Conservation (phyloP, 2,888 invertebrate species). For the Mesoligia furuncula region DNA sequence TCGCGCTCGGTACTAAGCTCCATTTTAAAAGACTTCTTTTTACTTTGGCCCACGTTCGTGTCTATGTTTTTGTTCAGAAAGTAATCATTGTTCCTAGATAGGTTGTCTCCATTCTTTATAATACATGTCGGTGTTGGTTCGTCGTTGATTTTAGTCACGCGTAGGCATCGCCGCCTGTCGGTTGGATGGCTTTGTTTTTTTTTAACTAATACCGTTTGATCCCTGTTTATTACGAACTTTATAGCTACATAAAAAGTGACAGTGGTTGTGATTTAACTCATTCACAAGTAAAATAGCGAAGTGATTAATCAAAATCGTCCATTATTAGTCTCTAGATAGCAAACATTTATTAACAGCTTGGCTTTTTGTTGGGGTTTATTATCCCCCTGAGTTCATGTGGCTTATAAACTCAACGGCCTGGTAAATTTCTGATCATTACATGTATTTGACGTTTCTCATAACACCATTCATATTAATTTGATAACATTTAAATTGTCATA, state of each 20-base stretch:
- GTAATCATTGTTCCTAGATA: conserved; percentile 70
- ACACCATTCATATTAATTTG: conserved; percentile 39
- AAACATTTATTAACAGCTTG: conserved; percentile 28
- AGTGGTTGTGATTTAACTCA: conserved; percentile 45
- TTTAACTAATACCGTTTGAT: conserved; percentile 61
- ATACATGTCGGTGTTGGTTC: conserved; percentile 73
- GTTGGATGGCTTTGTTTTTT: conserved; percentile 75
- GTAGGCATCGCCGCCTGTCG: conserved; percentile 81
- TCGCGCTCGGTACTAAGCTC: conserved; percentile 17
- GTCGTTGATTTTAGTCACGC: conserved; percentile 84
- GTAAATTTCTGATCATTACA: conserved; percentile 11
- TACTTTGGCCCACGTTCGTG: conserved; percentile 44
- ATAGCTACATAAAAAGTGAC: conserved; percentile 40
- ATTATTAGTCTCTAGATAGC: conserved; percentile 19
- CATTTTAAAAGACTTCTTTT: conserved; percentile 54
- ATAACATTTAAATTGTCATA: conserved; percentile 43
- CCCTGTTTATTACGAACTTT: conserved; percentile 25
- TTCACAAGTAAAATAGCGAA: conserved; percentile 20
- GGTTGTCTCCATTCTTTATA: conserved; percentile 74
- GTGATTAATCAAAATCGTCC: conserved; percentile 25
- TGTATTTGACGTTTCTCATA: conserved; percentile 27
- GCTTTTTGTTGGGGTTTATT: conserved; percentile 16
- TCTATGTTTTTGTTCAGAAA: conserved; percentile 62
- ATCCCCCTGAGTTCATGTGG: conserved; percentile 10
- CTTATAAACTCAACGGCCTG: conserved; percentile 5